phyloP scores from a whole-genome alignment of 2,797 vertebrate species.

The Channa striata region DNA sequence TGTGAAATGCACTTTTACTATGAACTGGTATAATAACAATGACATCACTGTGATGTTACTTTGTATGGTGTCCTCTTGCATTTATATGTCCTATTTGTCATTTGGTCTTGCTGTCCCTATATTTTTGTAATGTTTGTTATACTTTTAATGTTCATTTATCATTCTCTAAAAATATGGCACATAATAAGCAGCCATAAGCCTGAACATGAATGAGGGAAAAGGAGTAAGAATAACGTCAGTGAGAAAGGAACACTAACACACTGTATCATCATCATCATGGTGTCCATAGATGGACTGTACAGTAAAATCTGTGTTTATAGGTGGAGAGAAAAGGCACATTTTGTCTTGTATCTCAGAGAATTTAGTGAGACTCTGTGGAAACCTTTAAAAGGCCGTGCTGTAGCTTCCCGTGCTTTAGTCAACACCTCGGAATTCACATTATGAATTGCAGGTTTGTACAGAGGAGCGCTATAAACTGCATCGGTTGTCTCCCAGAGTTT shows the following conservation, averaged over 20 bases:
- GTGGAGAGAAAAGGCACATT: background rate
- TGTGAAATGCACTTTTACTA: too few species aligned
- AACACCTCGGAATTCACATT: conserved; percentile 16
- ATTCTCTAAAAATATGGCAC: too few species aligned
- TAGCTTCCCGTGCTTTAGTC: conserved; percentile 7
- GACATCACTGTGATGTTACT: too few species aligned
- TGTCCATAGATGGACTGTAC: conserved; percentile 14
- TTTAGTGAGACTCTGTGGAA: background rate
- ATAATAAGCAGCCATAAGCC: too few species aligned
- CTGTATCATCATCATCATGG: conserved; percentile 21
- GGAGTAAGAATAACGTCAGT: background rate
- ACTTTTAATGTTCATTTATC: too few species aligned
- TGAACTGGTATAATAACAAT: too few species aligned
- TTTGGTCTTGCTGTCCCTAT: too few species aligned
- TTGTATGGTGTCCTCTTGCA: too few species aligned
- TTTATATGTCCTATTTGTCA: too few species aligned
- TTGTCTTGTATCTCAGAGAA: background rate
- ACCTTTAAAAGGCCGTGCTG: background rate
- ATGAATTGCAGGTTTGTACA: background rate
- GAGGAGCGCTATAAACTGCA: background rate
- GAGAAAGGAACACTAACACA: conserved; percentile 1
- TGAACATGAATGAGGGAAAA: conserved; percentile 21
- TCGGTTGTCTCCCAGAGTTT: conserved; percentile 21
- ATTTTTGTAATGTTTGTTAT: too few species aligned
- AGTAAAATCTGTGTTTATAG: background rate